A percentile compares a stretch with the other conserved stretches of the same genome.
phyloP scores from a whole-genome alignment of 2,797 vertebrate genomes.

The Eulemur mongoz region DNA sequence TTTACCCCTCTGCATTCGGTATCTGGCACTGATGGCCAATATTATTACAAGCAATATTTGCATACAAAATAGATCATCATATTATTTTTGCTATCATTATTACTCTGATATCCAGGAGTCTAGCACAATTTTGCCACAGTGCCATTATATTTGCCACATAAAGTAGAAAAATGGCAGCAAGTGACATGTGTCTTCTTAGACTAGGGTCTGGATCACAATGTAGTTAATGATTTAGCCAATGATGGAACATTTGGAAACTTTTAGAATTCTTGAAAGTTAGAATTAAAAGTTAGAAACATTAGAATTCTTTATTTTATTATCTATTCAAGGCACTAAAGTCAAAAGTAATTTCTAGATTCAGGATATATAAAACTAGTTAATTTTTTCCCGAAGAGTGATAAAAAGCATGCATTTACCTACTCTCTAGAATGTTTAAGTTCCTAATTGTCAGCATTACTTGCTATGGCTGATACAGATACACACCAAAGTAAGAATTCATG shows the following conservation, averaged over 20 bases:
- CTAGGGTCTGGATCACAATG: not conserved
- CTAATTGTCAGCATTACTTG: not conserved
- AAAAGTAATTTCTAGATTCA: not conserved
- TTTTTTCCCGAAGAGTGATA: not conserved
- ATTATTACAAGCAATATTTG: not conserved
- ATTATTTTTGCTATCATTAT: not conserved
- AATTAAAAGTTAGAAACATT: too few species aligned
- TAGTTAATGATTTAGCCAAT: not conserved
- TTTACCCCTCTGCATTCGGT: not conserved
- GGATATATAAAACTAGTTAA: not conserved
- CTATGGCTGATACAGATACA: not conserved
- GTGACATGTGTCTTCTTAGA: not conserved
- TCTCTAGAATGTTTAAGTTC: not conserved
- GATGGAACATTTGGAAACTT: not conserved
- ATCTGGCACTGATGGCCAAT: not conserved
- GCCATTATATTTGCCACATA: not conserved
- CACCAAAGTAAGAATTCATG: not conserved
- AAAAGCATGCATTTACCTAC: not conserved
- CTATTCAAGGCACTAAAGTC: not conserved
- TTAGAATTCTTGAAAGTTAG: not conserved
- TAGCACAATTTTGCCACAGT: not conserved
- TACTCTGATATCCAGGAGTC: not conserved
- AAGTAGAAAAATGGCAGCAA: not conserved
- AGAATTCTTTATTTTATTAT: constrained; percentile 39
- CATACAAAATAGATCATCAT: not conserved